Evolutionary conservation across 2,888 invertebrate genomes (phyloP).

Genomic region (Lasioglossum zephyrum): DNA sequence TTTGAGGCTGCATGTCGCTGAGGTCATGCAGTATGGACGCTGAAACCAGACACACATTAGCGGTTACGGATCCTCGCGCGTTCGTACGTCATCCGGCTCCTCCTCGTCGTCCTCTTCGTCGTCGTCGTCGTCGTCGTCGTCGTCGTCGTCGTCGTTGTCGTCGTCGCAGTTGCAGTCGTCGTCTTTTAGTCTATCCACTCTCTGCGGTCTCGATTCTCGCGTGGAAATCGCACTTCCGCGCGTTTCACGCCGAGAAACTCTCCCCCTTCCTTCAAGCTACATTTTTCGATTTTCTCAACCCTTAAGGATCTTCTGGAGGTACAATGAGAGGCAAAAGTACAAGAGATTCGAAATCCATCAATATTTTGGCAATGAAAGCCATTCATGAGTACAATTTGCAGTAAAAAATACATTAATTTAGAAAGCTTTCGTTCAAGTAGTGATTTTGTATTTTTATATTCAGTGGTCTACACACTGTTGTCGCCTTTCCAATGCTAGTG

Average conservation of each 20-base stretch:
- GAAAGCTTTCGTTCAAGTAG: no score
- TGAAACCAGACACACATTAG: constrained; percentile 86
- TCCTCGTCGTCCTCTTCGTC: constrained; percentile 45
- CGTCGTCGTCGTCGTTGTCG: background rate
- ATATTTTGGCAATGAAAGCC: no score
- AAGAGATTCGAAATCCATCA: no score
- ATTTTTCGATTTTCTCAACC: background rate
- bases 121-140: constrained; percentile 12
- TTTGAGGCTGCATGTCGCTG: constrained; percentile 90
- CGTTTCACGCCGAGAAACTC: constrained; percentile 32
- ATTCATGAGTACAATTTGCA: no score
- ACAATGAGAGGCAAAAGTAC: no score
- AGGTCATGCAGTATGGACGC: constrained; percentile 97
- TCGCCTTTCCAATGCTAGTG: no score
- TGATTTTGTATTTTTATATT: no score
- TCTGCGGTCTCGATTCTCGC: constrained; percentile 33
- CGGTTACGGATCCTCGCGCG: constrained; percentile 68
- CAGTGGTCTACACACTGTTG: no score
- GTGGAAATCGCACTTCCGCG: constrained; percentile 57
- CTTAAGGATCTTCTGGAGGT: background rate
- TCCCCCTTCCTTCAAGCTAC: background rate
- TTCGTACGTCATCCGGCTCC: constrained; percentile 65
- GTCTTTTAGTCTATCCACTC: background rate
- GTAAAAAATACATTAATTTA: no score
- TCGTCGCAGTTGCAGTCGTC: constrained; percentile 11